Evolutionary conservation across 64 coral and sea anemone genomes (phyloP), one percentile per base, ranked within the genome.

Genomic region (Montipora capricornis): DNA sequence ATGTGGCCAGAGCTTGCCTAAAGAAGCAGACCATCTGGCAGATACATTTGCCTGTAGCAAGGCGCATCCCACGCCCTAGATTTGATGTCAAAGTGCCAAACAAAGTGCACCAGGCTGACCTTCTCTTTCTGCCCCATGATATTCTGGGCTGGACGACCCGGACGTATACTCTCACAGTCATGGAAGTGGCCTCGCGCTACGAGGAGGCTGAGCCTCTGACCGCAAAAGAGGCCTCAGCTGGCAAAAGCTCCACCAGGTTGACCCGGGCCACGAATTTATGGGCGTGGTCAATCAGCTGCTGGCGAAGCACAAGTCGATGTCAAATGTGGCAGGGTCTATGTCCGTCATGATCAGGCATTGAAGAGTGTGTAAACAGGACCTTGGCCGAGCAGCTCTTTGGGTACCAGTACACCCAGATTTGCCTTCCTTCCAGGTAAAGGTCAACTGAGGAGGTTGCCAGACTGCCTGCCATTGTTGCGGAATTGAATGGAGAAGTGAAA

Each of bases 331-430:
- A 15, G 78, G 17, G 77, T 91, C 4, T 37, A 77, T 51, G 76
- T 92, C 20, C 90, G 77, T 69, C 44, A 51, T 1, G 69, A 92
- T 57, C 90, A 92, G 44, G 90, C n/a, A n/a, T 92, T 46, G 80
- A 84, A 2, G 80, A 92, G 59, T 45, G 80, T 17, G 75, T 80
- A 0, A 92, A 84, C 17, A 37, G 90, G 8, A 87, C 20, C 44
- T 13, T 77, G 52, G 52, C 52, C 52, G 10, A 55, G 52, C 52
- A 55, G 52, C 52, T 55, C 52, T 10, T 5, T 10, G 52, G 52
- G 52, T 55, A 55, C 52, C 52, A 55, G 52, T 55, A 55, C 10
- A 10, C 3, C 10, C 52, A 55, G 52, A 55, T 91, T 78, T 0
- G 8, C 5, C 89, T 82, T 3, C 89, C 57, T 11, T 3, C 17